phyloP scores from a whole-genome alignment of 2,888 invertebrate genomes.

The Acleris literana region DNA sequence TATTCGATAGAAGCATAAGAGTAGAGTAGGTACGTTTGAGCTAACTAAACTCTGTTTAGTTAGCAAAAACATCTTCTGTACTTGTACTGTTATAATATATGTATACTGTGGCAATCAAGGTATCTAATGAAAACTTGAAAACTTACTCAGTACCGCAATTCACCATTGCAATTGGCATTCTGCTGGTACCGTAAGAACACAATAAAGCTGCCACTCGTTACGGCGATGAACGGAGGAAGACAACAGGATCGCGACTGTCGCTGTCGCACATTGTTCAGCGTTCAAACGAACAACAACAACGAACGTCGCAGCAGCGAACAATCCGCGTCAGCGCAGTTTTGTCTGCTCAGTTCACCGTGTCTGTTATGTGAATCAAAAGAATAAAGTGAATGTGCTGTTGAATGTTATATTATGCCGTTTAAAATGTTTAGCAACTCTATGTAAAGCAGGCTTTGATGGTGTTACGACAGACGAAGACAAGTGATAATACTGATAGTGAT shows the following conservation, averaged over 20 bases:
- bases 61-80: too few species aligned
- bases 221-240: conserved; percentile 34
- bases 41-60: too few species aligned
- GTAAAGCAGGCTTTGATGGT: background rate
- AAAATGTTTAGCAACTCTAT: background rate
- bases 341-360: conserved; percentile 24
- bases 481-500: too few species aligned
- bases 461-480: too few species aligned
- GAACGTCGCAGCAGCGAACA: conserved; percentile 28
- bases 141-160: conserved; percentile 1
- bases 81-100: too few species aligned
- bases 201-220: conserved; percentile 36
- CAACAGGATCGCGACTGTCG: conserved; percentile 36
- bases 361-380: conserved; percentile 24
- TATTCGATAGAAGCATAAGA: too few species aligned
- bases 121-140: too few species aligned
- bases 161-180: conserved; percentile 31
- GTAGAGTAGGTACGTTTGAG: too few species aligned
- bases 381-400: conserved; percentile 12
- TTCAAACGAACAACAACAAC: conserved; percentile 33
- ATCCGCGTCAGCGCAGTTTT: conserved; percentile 25
- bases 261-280: conserved; percentile 35
- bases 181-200: conserved; percentile 32
- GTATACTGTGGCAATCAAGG: too few species aligned
- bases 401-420: background rate